phyloP scores from a whole-genome alignment of 2,797 vertebrate species.

The Phalanger gymnotis region DNA sequence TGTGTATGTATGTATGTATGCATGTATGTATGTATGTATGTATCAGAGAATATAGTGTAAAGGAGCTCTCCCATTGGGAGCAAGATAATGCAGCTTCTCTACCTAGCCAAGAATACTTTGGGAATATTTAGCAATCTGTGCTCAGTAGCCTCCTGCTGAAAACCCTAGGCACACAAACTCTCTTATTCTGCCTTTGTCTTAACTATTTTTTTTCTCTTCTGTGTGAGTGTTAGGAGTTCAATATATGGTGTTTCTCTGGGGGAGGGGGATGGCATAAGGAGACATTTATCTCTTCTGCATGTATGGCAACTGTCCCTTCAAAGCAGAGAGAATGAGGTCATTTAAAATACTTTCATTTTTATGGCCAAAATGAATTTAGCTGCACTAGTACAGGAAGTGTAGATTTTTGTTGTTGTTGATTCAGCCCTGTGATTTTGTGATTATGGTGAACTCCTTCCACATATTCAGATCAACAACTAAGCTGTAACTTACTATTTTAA shows the following conservation, averaged over 20 bases:
- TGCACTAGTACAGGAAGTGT: background rate
- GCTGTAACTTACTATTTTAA: background rate
- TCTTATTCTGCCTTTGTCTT: background rate
- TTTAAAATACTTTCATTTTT: background rate
- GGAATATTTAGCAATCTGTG: background rate
- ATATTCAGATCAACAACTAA: background rate
- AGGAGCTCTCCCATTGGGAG: background rate
- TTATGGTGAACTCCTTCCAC: background rate
- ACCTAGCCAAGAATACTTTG: background rate
- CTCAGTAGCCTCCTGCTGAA: background rate
- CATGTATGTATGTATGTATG: background rate
- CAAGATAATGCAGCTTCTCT: background rate
- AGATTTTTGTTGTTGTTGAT: background rate
- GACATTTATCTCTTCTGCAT: background rate
- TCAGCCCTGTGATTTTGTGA: background rate
- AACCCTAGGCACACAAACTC: background rate
- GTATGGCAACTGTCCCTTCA: background rate
- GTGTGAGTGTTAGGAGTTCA: background rate
- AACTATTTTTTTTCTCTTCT: background rate
- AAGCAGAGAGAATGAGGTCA: background rate
- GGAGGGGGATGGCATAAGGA: no score
- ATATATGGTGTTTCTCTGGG: background rate
- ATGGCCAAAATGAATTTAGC: background rate
- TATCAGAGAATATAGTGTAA: background rate
- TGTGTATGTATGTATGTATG: background rate